These are phyloP conservation scores for Parapsyche elsis DNA, from an alignment of 1,140 invertebrate genomes.

Conservation along the genomic window DNA sequence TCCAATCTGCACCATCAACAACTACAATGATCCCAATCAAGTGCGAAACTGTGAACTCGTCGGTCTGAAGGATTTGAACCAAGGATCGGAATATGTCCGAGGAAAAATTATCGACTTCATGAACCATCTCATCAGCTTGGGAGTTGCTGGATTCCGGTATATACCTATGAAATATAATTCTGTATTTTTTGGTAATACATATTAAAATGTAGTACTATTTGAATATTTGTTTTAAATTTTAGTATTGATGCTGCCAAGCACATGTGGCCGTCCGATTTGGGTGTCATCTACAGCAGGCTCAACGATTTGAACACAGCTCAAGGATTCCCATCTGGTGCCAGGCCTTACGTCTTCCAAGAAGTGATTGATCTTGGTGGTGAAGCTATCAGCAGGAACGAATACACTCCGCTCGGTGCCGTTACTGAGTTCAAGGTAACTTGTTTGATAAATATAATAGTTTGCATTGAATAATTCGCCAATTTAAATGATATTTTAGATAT, in stretches of 20 bases:
- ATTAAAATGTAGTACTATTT: not conserved
- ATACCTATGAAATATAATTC: no score
- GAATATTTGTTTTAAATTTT: constrained; percentile 28
- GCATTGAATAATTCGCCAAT: no score
- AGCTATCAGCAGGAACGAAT: constrained; percentile 74
- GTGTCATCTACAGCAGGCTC: constrained; percentile 70
- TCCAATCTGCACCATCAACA: constrained; percentile 65
- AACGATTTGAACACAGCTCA: constrained; percentile 71
- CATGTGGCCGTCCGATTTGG: constrained; percentile 83
- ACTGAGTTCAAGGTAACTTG: constrained; percentile 74
- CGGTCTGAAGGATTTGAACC: constrained; percentile 80
- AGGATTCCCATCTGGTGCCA: constrained; percentile 69
- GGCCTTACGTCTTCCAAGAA: constrained; percentile 82
- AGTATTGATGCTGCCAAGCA: constrained; percentile 82
- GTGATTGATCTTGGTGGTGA: constrained; percentile 83
- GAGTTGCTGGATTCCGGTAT: constrained; percentile 84
- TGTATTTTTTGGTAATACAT: not conserved
- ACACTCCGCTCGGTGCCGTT: constrained; percentile 74
- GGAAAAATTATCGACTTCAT: constrained; percentile 75
- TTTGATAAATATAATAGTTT: not conserved
- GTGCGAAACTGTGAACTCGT: constrained; percentile 79
- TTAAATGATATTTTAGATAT: not conserved
- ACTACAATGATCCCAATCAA: constrained; percentile 65
- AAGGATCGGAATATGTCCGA: constrained; percentile 73
- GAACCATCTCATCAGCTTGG: constrained; percentile 77